Conservation (phyloP, 2,888 invertebrate genomes). For the Nemotelus pantherinus region DNA sequence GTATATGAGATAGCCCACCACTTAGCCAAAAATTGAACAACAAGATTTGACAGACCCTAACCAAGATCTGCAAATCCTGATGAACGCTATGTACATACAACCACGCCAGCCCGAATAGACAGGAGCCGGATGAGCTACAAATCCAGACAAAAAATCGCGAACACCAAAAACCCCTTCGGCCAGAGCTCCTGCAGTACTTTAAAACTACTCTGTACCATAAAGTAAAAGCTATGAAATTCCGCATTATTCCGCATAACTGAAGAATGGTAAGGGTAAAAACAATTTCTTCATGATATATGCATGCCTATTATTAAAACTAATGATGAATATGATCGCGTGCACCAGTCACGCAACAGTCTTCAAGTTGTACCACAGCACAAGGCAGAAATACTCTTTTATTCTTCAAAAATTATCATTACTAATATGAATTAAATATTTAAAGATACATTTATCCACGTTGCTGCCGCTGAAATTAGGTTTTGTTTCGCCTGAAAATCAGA, state of each 20-base stretch:
- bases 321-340: no score
- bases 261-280: no score
- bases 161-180: slow-evolving; percentile 68
- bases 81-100: slow-evolving; percentile 72
- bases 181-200: slow-evolving; percentile 64
- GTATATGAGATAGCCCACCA: slow-evolving; percentile 78
- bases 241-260: slow-evolving; percentile 66
- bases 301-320: no score
- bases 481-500: no score
- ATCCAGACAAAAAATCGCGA: slow-evolving; percentile 74
- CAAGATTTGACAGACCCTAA: slow-evolving; percentile 51
- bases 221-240: slow-evolving; percentile 78
- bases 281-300: no score
- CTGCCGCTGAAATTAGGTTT: no score
- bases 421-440: no score
- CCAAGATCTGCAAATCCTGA: slow-evolving; percentile 63
- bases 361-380: no score
- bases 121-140: slow-evolving; percentile 75
- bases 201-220: slow-evolving; percentile 66
- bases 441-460: no score
- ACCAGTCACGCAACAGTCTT: no score
- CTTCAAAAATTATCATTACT: no score
- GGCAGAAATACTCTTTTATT: no score
- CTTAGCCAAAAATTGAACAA: slow-evolving; percentile 70
- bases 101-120: slow-evolving; percentile 73